Evolutionary conservation across 2,113 vertebrate genomes (phyloP).

Genomic region (Podarcis raffonei): DNA sequence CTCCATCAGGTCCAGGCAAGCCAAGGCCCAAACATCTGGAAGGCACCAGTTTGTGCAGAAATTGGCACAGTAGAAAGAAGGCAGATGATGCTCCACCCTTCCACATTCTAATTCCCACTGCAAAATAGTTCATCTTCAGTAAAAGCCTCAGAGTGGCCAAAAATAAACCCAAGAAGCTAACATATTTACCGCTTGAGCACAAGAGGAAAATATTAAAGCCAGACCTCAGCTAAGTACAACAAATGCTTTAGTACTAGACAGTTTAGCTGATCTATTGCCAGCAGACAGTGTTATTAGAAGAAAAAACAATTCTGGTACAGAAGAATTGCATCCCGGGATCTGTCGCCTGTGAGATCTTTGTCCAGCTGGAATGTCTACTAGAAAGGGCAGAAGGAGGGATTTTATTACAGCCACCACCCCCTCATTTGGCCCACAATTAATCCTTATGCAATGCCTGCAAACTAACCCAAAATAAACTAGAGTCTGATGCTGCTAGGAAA

Average conservation of each 20-base stretch:
- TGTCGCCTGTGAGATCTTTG: neutral
- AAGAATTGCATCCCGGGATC: neutral
- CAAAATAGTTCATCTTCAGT: slow-evolving; percentile 34
- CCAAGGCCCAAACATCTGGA: neutral
- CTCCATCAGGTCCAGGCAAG: too few species aligned
- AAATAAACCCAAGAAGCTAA: neutral
- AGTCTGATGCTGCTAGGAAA: neutral
- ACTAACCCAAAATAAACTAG: neutral
- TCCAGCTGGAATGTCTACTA: neutral
- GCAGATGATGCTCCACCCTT: too few species aligned
- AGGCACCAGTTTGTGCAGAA: neutral
- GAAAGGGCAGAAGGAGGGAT: neutral
- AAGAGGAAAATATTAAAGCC: slow-evolving; percentile 26
- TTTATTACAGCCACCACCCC: neutral
- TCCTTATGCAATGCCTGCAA: neutral
- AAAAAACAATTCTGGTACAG: neutral
- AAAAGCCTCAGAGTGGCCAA: neutral
- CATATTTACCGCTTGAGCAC: slow-evolving; percentile 22
- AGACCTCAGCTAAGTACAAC: slow-evolving; percentile 5
- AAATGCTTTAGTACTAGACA: neutral
- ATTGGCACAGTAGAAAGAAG: neutral
- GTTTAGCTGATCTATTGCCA: slow-evolving; percentile 19
- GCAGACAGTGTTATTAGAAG: slow-evolving; percentile 14
- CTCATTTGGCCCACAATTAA: neutral
- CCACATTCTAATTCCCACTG: neutral